Percentiles rank a stretch among this genome's conserved stretches.
Conservation (phyloP, 2,888 invertebrate genomes). For the Phyto melanocephala region DNA sequence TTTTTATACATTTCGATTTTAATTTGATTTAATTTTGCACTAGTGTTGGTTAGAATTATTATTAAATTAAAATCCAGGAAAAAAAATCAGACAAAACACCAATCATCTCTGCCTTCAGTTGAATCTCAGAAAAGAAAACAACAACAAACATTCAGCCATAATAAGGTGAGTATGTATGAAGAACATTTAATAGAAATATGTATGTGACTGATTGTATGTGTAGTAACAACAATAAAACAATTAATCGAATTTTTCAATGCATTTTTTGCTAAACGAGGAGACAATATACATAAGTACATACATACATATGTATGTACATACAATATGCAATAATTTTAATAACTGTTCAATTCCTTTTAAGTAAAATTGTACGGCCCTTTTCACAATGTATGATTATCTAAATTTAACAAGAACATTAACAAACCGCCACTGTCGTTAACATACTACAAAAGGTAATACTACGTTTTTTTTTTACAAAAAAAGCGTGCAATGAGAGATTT, state of each 20-base stretch:
- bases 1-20: not conserved
- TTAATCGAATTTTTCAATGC: not conserved
- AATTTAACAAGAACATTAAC: too few relatives aligned
- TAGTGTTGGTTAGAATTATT: constrained; percentile 7
- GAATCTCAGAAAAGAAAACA: not conserved
- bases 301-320: too few relatives aligned
- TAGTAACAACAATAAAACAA: not conserved
- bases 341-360: too few relatives aligned
- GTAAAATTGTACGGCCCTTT: too few relatives aligned
- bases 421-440: too few relatives aligned
- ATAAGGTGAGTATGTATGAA: constrained; percentile 48
- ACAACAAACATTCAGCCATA: not conserved
- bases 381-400: too few relatives aligned
- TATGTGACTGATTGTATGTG: not conserved
- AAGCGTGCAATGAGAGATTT: too few relatives aligned
- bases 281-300: too few relatives aligned
- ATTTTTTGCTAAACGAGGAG: not conserved
- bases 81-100: not conserved
- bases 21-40: not conserved
- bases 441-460: too few relatives aligned
- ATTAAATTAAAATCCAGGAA: constrained; percentile 33
- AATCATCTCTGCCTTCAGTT: not conserved
- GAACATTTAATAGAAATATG: constrained; percentile 7
- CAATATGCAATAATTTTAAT: too few relatives aligned
- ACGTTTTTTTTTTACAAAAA: too few relatives aligned